Conservation (phyloP, 2,797 vertebrate genomes). For the Xenopus petersii region DNA sequence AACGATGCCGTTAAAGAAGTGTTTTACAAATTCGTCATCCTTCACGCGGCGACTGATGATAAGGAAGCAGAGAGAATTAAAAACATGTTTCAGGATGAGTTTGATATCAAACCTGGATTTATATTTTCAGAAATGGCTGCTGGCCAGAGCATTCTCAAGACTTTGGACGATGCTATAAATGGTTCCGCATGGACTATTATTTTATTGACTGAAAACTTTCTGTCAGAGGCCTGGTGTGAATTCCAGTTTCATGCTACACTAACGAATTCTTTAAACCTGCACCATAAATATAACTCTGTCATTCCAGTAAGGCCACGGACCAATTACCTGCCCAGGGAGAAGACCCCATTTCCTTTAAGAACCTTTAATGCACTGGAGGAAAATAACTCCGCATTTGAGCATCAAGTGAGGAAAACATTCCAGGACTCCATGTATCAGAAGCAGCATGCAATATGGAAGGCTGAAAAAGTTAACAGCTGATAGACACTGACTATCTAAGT, state of each 20-base stretch:
- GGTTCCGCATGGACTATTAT: slow-evolving; percentile 55
- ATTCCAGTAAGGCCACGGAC: slow-evolving; percentile 59
- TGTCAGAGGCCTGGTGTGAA: slow-evolving; percentile 55
- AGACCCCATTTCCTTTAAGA: slow-evolving; percentile 54
- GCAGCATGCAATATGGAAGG: slow-evolving; percentile 46
- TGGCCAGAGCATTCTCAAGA: slow-evolving; percentile 55
- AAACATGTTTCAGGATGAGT: slow-evolving; percentile 53
- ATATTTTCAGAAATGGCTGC: slow-evolving; percentile 57
- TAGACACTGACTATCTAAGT: neutral
- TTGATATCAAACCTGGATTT: slow-evolving; percentile 55
- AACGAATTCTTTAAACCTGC: slow-evolving; percentile 55
- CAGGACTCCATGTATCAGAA: slow-evolving; percentile 52
- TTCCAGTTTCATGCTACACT: slow-evolving; percentile 58
- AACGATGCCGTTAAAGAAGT: no score
- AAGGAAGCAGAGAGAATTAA: slow-evolving; percentile 51
- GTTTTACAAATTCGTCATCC: slow-evolving; percentile 58
- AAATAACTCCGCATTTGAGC: slow-evolving; percentile 55
- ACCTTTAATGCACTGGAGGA: slow-evolving; percentile 59
- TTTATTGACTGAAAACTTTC: slow-evolving; percentile 57
- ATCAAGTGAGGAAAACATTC: slow-evolving; percentile 59
- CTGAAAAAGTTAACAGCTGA: slow-evolving; percentile 39
- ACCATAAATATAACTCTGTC: slow-evolving; percentile 57
- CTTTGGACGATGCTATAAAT: slow-evolving; percentile 52
- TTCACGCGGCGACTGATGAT: slow-evolving; percentile 47
- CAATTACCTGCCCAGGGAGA: slow-evolving; percentile 54